These are phyloP conservation scores for Lichenostomus cassidix DNA, from an alignment of 2,113 vertebrate species.

Conservation along the genomic window DNA sequence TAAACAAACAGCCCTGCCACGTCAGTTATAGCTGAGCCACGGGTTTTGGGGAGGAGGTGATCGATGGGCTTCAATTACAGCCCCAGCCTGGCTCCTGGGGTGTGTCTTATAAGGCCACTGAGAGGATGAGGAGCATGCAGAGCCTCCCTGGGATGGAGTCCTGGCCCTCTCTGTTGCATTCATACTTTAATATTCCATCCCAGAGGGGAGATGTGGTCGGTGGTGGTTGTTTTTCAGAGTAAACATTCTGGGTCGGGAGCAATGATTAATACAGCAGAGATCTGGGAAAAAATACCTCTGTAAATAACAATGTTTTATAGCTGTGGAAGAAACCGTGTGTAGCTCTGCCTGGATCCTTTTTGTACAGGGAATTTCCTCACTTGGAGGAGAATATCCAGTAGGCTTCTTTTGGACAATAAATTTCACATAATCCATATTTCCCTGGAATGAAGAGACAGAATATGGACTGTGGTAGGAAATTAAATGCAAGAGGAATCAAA, in stretches of 20 bases:
- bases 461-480: neutral
- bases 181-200: neutral
- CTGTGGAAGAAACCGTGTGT: neutral
- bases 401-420: neutral
- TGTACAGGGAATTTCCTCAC: neutral
- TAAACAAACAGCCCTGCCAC: constrained; percentile 62
- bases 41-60: constrained; percentile 40
- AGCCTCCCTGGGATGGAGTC: fast-evolving
- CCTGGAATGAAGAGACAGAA: neutral
- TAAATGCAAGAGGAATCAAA: neutral
- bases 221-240: neutral
- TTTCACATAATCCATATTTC: neutral
- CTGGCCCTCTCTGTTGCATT: neutral
- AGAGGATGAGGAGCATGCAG: neutral
- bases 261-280: constrained; percentile 4
- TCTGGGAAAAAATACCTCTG: neutral
- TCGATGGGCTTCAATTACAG: neutral
- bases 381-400: neutral
- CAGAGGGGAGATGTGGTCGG: neutral
- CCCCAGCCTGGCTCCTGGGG: neutral
- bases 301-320: neutral
- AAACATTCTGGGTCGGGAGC: neutral
- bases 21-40: constrained; percentile 26
- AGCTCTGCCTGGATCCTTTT: neutral
- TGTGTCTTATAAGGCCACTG: neutral